Conservation (phyloP, 1,140 invertebrate species). For the Danaus plexippus region DNA sequence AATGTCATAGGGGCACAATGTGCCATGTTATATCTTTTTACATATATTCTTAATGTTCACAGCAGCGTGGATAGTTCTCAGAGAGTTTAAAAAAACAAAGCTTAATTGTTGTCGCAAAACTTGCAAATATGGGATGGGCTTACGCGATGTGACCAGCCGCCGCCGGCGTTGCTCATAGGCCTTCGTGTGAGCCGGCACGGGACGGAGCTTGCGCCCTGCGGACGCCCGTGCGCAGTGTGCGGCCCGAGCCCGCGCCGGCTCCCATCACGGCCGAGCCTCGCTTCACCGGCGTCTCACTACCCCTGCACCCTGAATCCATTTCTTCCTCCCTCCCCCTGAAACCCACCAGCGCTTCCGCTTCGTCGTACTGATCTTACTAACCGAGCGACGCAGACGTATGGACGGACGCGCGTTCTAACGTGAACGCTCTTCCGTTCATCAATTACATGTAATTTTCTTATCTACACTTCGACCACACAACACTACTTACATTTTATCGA, state of each 20-base stretch:
- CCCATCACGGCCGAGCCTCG: constrained; percentile 54
- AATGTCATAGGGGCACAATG: not conserved
- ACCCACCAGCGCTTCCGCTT: constrained; percentile 60
- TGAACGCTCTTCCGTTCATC: constrained; percentile 59
- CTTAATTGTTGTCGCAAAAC: constrained; percentile 73
- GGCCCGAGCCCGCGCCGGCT: constrained; percentile 49
- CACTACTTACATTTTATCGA: constrained; percentile 59
- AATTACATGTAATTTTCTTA: constrained; percentile 36
- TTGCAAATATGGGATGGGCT: constrained; percentile 75
- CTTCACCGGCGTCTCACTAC: constrained; percentile 43
- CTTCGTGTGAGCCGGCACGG: constrained; percentile 64
- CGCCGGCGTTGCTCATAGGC: constrained; percentile 65
- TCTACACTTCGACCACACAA: constrained; percentile 60
- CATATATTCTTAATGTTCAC: constrained; percentile 66
- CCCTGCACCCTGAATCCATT: constrained; percentile 20
- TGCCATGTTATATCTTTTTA: constrained; percentile 20
- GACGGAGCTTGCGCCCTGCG: constrained; percentile 45
- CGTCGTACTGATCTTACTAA: constrained; percentile 63
- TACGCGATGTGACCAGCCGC: constrained; percentile 77
- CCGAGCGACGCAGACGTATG: constrained; percentile 48
- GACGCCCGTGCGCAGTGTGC: constrained; percentile 38
- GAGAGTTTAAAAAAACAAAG: constrained; percentile 57
- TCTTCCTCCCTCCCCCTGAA: constrained; percentile 19
- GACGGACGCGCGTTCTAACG: constrained; percentile 53
- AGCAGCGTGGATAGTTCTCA: constrained; percentile 61